Percentiles rank a stretch among this genome's conserved stretches.
Conservation (phyloP, 1,140 invertebrate species). For the Acyrthosiphon pisum region DNA sequence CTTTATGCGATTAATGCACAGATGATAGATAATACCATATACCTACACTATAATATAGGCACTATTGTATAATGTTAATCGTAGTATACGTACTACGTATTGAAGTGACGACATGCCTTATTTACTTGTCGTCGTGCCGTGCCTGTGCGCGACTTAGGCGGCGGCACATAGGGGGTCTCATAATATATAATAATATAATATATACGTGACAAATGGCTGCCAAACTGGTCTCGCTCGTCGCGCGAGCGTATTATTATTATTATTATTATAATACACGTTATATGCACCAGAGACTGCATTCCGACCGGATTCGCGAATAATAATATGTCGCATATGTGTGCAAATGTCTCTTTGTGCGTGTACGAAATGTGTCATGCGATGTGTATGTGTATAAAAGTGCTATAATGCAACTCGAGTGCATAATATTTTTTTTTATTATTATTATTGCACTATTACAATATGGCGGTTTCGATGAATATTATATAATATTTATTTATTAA, state of each 20-base stretch:
- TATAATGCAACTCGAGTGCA: not conserved
- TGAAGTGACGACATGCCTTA: not conserved
- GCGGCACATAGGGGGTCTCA: not conserved
- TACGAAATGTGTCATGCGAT: not conserved
- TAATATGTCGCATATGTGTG: not conserved
- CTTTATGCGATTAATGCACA: too few species aligned
- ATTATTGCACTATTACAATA: not conserved
- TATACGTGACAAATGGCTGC: conserved; percentile 30
- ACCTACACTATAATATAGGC: not conserved
- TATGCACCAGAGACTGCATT: not conserved
- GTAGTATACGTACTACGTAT: not conserved
- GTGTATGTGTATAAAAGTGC: not conserved
- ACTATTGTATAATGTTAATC: not conserved
- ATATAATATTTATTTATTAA: not conserved
- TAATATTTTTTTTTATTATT: not conserved
- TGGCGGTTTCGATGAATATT: not conserved
- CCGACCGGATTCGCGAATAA: not conserved
- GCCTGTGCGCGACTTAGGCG: not conserved
- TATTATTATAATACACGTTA: not conserved
- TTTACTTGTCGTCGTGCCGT: not conserved
- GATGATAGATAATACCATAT: too few species aligned
- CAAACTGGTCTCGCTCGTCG: conserved; percentile 16
- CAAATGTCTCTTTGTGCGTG: not conserved
- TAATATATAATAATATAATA: not conserved
- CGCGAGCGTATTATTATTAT: too few species aligned